Evolutionary conservation across 2,797 vertebrate genomes (phyloP).

Genomic region (Emydoidea blandingii): DNA sequence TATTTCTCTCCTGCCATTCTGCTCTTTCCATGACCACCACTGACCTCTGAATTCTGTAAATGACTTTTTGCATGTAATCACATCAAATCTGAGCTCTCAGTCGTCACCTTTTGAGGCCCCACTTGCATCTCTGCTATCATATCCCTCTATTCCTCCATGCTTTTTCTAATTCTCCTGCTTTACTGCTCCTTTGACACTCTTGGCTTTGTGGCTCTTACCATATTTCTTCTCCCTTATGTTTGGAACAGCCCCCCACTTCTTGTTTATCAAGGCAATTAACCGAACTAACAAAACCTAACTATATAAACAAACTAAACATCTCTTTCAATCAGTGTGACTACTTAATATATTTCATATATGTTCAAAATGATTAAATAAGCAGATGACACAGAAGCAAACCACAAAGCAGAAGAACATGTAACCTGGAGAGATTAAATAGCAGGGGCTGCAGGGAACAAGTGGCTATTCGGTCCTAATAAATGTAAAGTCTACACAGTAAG

Average conservation of each 20-base stretch:
- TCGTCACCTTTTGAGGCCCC: neutral
- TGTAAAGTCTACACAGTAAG: too few species aligned
- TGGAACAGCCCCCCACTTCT: neutral
- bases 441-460: neutral
- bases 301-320: neutral
- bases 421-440: neutral
- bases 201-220: neutral
- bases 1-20: neutral
- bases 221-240: neutral
- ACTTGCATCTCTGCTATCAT: neutral
- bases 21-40: neutral
- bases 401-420: neutral
- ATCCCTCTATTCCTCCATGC: neutral
- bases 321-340: neutral
- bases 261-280: neutral
- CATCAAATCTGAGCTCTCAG: neutral
- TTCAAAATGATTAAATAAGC: neutral
- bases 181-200: neutral
- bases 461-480: too few species aligned
- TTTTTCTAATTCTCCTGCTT: neutral
- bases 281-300: neutral
- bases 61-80: neutral
- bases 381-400: neutral
- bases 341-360: neutral
- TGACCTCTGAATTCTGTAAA: neutral